Evolutionary conservation across 1,140 invertebrate species (phyloP).

Genomic region (Mactra quadrangularis): DNA sequence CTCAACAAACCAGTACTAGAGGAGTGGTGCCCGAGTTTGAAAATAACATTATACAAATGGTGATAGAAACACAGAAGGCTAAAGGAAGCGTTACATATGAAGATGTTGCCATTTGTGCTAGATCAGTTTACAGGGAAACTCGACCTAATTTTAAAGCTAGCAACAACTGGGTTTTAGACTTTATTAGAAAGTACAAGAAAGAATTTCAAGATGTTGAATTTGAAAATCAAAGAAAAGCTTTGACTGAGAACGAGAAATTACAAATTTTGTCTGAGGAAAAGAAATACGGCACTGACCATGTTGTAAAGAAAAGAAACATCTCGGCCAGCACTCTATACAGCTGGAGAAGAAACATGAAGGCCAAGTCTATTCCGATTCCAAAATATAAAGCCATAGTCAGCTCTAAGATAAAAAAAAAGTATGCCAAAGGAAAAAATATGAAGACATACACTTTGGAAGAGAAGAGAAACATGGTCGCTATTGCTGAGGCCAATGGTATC

Average conservation of each 20-base stretch:
- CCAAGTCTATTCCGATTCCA: constrained; percentile 57
- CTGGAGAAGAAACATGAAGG: constrained; percentile 46
- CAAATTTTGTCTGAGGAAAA: constrained; percentile 61
- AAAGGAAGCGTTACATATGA: constrained; percentile 55
- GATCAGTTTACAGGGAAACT: constrained; percentile 54
- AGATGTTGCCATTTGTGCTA: constrained; percentile 43
- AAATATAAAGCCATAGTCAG: constrained; percentile 55
- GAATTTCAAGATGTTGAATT: constrained; percentile 52
- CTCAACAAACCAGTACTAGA: constrained; percentile 8
- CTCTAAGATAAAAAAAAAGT: constrained; percentile 58
- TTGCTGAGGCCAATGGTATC: constrained; percentile 48
- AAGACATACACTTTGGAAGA: constrained; percentile 48
- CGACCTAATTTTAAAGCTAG: constrained; percentile 59
- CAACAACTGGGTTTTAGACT: constrained; percentile 56
- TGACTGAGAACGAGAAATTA: constrained; percentile 43
- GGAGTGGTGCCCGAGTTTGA: constrained; percentile 58
- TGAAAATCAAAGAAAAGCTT: constrained; percentile 50
- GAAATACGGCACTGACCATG: constrained; percentile 60
- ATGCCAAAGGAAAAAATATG: constrained; percentile 45
- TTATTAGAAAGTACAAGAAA: constrained; percentile 52
- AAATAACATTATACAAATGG: constrained; percentile 43
- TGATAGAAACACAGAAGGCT: constrained; percentile 51
- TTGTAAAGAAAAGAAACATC: constrained; percentile 57
- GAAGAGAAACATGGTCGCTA: constrained; percentile 48
- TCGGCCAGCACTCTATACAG: constrained; percentile 47